Evolutionary conservation across 2,113 vertebrate species (phyloP).

Genomic region (Aphelocoma coerulescens): DNA sequence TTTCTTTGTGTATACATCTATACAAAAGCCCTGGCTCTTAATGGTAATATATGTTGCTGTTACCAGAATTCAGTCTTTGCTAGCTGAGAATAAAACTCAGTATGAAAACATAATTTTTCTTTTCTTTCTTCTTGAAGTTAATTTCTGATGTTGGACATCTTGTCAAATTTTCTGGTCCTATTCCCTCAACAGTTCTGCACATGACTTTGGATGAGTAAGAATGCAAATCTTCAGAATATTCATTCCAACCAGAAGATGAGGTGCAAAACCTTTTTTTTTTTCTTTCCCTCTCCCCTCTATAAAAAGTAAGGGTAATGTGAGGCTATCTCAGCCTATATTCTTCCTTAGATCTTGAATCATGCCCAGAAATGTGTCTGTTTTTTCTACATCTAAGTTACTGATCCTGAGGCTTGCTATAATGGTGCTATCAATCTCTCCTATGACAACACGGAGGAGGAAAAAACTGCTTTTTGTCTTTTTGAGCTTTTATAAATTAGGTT

Average conservation of each 20-base stretch:
- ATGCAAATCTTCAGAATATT: background rate
- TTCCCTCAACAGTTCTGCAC: background rate
- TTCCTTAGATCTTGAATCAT: constrained; percentile 6
- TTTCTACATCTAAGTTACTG: background rate
- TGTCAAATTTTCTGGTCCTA: background rate
- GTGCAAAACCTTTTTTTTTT: background rate
- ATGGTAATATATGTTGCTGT: background rate
- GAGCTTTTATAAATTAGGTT: background rate
- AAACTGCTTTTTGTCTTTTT: background rate
- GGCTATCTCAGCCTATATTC: background rate
- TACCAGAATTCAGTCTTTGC: background rate
- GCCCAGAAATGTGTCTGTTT: background rate
- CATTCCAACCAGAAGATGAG: background rate
- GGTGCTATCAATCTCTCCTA: constrained; percentile 17
- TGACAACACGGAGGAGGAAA: constrained; percentile 16
- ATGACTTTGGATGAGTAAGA: background rate
- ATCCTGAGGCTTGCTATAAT: constrained; percentile 7
- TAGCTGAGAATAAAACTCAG: background rate
- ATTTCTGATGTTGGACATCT: background rate
- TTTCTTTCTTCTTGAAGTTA: background rate
- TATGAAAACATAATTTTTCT: background rate
- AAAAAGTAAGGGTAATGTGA: background rate
- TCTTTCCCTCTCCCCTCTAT: too few species aligned
- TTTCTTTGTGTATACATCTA: background rate
- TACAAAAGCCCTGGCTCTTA: background rate